Conservation (phyloP, 1,140 invertebrate genomes). For the Trissolcus basalis region DNA sequence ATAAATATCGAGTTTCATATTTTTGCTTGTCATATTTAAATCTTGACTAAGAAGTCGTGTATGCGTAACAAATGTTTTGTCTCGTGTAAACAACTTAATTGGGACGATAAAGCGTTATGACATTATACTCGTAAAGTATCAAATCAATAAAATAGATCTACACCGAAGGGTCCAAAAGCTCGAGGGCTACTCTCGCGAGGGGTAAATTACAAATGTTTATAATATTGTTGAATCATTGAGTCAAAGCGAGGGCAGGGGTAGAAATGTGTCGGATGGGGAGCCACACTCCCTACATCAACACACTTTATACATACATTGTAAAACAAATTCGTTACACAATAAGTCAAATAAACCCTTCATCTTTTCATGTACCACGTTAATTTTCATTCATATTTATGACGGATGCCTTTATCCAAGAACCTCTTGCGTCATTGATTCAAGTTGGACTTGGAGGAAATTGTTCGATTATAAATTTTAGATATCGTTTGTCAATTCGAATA, state of each 20-base stretch:
- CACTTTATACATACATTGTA: constrained; percentile 50
- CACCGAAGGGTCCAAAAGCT: constrained; percentile 38
- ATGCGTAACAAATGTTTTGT: constrained; percentile 25
- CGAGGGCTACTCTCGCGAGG: constrained; percentile 15
- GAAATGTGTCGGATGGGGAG: constrained; percentile 21
- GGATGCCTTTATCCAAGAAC: constrained; percentile 18
- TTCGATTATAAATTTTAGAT: not conserved
- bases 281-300: constrained; percentile 46
- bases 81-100: constrained; percentile 45
- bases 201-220: constrained; percentile 57
- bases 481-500: too few species aligned
- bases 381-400: constrained; percentile 35
- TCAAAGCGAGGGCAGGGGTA: constrained; percentile 35
- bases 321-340: constrained; percentile 56
- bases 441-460: not conserved
- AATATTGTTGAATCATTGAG: constrained; percentile 57
- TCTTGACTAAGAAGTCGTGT: not conserved
- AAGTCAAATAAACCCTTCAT: constrained; percentile 53
- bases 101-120: constrained; percentile 43
- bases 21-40: not conserved
- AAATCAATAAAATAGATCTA: constrained; percentile 55
- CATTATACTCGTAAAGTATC: constrained; percentile 49
- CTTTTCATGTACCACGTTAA: constrained; percentile 36
- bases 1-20: too few species aligned
- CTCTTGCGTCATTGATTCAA: constrained; percentile 15